Evolutionary conservation across 2,888 invertebrate genomes (phyloP).

Genomic region (Andrena hattorfiana): DNA sequence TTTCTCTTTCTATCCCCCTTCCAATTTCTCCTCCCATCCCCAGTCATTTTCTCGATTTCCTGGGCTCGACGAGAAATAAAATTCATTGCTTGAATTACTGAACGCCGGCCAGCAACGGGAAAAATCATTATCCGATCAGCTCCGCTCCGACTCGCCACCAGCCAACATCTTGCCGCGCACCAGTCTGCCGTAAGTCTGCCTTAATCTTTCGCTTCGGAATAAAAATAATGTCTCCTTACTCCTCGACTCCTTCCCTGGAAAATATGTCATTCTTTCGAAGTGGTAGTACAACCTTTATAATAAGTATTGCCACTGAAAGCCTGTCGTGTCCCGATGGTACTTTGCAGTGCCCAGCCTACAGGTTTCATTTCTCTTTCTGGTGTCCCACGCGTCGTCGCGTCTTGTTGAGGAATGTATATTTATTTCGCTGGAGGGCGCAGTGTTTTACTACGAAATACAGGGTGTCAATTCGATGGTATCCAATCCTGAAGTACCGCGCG

Average conservation of each 20-base stretch:
- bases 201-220: neutral
- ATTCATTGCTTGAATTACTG: conserved; percentile 9
- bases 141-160: neutral
- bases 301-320: no score
- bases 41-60: conserved; percentile 6
- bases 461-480: no score
- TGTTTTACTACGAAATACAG: no score
- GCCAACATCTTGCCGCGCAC: neutral
- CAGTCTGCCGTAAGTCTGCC: neutral
- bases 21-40: neutral
- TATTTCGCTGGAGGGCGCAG: no score
- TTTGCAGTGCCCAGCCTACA: no score
- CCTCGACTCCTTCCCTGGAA: neutral
- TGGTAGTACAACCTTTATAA: no score
- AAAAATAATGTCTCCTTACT: neutral
- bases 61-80: neutral
- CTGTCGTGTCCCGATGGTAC: no score
- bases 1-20: conserved; percentile 6
- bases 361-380: no score
- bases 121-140: conserved; percentile 49
- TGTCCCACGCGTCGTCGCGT: no score
- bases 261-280: neutral
- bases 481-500: no score
- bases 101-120: neutral
- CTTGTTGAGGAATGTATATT: no score